Percentiles rank a stretch among this genome's conserved stretches.
Conservation (phyloP, 1,140 invertebrate genomes). For the Adoxophyes honmai region DNA sequence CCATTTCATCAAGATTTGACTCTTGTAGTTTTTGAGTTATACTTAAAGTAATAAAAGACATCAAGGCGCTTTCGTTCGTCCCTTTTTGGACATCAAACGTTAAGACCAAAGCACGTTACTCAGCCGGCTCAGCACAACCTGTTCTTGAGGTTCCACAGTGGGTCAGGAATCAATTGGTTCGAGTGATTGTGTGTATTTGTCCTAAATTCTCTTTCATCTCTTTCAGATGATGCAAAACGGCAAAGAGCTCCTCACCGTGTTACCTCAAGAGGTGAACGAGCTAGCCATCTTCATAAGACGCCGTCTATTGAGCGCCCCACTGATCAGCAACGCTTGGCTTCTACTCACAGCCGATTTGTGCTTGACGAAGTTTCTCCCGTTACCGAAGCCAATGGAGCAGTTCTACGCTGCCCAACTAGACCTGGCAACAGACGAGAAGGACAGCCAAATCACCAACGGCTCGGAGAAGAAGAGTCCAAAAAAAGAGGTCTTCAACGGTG, state of each 20-base stretch:
- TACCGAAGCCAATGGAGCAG: conserved; percentile 62
- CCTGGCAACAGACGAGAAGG: conserved; percentile 53
- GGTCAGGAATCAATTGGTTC: no score
- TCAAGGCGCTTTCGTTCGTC: no score
- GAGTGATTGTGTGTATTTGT: no score
- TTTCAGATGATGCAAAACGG: conserved; percentile 70
- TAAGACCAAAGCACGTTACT: no score
- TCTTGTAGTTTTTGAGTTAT: no score
- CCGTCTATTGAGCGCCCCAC: conserved; percentile 52
- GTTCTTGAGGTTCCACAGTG: no score
- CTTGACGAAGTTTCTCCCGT: conserved; percentile 64
- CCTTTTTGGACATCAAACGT: no score
- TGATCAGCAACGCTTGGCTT: conserved; percentile 61
- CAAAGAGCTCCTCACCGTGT: conserved; percentile 52
- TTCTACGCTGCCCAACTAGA: conserved; percentile 67
- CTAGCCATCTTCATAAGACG: conserved; percentile 60
- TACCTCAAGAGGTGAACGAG: conserved; percentile 57
- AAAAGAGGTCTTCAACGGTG: conserved; percentile 35
- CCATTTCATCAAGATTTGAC: no score
- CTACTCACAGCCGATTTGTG: conserved; percentile 60
- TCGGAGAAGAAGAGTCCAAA: conserved; percentile 62
- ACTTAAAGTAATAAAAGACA: no score
- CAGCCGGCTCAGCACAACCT: no score
- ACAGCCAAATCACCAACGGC: conserved; percentile 62
- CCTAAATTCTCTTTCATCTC: no score